Percentiles rank a stretch among this genome's conserved stretches.
Evolutionary conservation across 2,888 invertebrate genomes (phyloP).

Genomic region (Pandemis heparana): DNA sequence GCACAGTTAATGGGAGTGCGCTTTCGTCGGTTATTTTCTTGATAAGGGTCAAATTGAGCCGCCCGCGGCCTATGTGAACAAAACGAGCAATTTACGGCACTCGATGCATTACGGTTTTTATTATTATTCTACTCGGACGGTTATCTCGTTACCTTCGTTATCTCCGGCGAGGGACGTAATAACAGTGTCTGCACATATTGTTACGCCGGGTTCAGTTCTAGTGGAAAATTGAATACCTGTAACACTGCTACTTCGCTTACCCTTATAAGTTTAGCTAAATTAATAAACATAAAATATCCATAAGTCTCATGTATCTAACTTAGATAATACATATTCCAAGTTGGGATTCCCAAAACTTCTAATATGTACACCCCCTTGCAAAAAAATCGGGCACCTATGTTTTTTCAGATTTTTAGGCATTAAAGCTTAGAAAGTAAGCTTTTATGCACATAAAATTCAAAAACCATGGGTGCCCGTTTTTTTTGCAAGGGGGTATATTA

Average conservation of each 20-base stretch:
- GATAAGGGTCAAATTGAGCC: slow-evolving; percentile 80
- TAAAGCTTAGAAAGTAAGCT: too few relatives aligned
- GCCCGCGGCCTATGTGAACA: slow-evolving; percentile 77
- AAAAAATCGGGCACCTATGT: too few relatives aligned
- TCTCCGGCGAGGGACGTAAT: slow-evolving; percentile 53
- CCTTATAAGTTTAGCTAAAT: slow-evolving; percentile 16
- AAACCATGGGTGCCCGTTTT: too few relatives aligned
- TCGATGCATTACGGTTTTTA: slow-evolving; percentile 73
- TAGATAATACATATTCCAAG: not conserved
- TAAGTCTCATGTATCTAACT: not conserved
- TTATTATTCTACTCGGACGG: slow-evolving; percentile 67
- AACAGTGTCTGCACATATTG: slow-evolving; percentile 43
- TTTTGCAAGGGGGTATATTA: too few relatives aligned
- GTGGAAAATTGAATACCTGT: slow-evolving; percentile 32
- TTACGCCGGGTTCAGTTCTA: slow-evolving; percentile 11
- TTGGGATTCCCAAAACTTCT: too few relatives aligned
- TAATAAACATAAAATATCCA: not conserved
- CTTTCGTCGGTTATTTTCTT: slow-evolving; percentile 80
- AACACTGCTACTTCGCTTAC: slow-evolving; percentile 17
- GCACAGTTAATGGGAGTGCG: slow-evolving; percentile 71
- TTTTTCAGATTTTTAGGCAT: too few relatives aligned
- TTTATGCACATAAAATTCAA: too few relatives aligned
- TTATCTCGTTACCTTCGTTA: slow-evolving; percentile 63
- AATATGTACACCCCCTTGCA: too few relatives aligned
- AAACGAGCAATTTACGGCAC: slow-evolving; percentile 76